These are phyloP conservation scores for Gastrophysa polygoni DNA, from an alignment of 2,888 invertebrate genomes.

Conservation along the genomic window DNA sequence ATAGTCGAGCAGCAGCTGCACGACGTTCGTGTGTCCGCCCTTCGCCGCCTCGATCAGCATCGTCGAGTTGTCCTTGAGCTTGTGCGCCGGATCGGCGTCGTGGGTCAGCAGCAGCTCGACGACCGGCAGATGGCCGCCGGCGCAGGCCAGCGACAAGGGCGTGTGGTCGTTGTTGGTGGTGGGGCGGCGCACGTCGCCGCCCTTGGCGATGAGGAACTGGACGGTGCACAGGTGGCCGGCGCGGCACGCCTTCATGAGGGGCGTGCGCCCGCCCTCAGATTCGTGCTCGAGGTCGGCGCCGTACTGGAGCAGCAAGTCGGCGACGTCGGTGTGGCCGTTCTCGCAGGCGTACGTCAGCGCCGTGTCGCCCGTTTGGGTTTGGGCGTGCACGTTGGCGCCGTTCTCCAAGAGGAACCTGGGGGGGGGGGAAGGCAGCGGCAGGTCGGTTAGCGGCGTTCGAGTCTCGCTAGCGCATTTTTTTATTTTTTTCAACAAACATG, in stretches of 20 bases:
- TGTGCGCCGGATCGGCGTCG: constrained; percentile 94
- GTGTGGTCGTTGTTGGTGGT: constrained; percentile 97
- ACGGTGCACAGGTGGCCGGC: constrained; percentile 96
- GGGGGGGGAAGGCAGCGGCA: too few species aligned
- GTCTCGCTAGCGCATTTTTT: too few species aligned
- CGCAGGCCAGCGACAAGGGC: constrained; percentile 93
- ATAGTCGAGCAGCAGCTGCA: constrained; percentile 92
- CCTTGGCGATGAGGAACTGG: constrained; percentile 90
- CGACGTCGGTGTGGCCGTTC: constrained; percentile 98
- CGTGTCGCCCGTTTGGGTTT: constrained; percentile 75
- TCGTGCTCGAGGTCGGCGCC: constrained; percentile 95
- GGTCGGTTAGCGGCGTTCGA: too few species aligned
- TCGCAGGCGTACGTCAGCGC: constrained; percentile 96
- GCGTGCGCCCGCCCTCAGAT: constrained; percentile 94
- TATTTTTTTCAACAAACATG: too few species aligned
- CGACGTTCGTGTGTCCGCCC: constrained; percentile 95
- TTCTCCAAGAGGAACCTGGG: constrained; percentile 77
- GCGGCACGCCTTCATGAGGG: constrained; percentile 97
- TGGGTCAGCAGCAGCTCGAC: constrained; percentile 90
- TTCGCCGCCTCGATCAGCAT: constrained; percentile 99
- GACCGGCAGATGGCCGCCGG: constrained; percentile 92
- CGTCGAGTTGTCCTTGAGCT: constrained; percentile 97
- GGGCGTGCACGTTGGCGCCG: constrained; percentile 90
- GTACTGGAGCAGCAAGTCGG: constrained; percentile 87
- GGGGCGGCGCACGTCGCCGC: constrained; percentile 61